These are phyloP conservation scores for Cybosia mesomella DNA, from an alignment of 2,888 invertebrate species.

Conservation along the genomic window DNA sequence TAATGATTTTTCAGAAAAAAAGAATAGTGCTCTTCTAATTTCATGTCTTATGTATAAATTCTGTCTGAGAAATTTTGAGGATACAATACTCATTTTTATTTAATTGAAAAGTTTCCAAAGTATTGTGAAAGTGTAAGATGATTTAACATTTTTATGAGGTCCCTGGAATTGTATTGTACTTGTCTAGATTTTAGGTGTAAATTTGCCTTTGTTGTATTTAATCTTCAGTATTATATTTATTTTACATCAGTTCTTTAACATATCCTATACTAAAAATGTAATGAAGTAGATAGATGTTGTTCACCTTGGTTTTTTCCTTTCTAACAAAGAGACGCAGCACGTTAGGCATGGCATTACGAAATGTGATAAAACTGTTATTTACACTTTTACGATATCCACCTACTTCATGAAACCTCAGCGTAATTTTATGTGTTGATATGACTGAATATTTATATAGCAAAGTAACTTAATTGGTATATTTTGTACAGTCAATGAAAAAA, in stretches of 20 bases:
- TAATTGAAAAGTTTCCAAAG: neutral
- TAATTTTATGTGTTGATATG: neutral
- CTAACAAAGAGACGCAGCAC: constrained; percentile 4
- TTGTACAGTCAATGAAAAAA: too few species aligned
- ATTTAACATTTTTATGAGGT: neutral
- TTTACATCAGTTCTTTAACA: neutral
- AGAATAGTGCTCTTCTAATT: neutral
- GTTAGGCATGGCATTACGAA: neutral
- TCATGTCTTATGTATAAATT: constrained; percentile 9
- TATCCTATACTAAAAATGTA: neutral
- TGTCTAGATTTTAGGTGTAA: neutral
- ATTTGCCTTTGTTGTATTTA: neutral
- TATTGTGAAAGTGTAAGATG: neutral
- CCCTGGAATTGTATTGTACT: neutral
- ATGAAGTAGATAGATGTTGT: neutral
- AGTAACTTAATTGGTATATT: neutral
- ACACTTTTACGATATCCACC: neutral
- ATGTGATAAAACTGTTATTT: neutral
- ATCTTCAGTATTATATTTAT: neutral
- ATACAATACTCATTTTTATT: neutral
- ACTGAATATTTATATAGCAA: neutral
- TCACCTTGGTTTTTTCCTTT: constrained; percentile 16
- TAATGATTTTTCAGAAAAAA: constrained; percentile 18
- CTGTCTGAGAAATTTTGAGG: neutral
- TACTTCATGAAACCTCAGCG: neutral